Conservation (phyloP, 2,888 invertebrate genomes). For the Watsonalla cultraria region DNA sequence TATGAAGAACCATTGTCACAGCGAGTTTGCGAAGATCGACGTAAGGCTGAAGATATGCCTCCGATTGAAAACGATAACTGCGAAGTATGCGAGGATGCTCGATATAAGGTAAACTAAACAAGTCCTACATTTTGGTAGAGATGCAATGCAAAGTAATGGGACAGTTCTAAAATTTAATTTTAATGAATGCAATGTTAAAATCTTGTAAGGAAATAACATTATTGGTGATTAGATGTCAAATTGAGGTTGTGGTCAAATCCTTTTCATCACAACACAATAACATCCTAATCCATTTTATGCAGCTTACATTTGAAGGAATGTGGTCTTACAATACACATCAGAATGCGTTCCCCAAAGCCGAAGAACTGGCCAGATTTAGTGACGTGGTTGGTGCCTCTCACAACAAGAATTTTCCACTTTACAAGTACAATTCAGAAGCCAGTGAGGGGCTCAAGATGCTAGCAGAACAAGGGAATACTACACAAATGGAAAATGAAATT, state of each 20-base stretch:
- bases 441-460: constrained; percentile 53
- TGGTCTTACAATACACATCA: constrained; percentile 67
- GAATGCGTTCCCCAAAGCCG: constrained; percentile 42
- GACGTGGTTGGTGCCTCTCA: constrained; percentile 70
- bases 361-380: constrained; percentile 50
- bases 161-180: too few species aligned
- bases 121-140: too few species aligned
- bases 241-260: too few species aligned
- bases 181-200: too few species aligned
- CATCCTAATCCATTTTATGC: constrained; percentile 15
- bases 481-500: constrained; percentile 61
- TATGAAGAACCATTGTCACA: constrained; percentile 56
- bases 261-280: too few species aligned
- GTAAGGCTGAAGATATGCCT: constrained; percentile 63
- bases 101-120: constrained; percentile 48
- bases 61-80: constrained; percentile 58
- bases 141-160: too few species aligned
- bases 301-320: constrained; percentile 62
- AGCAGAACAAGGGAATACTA: constrained; percentile 70
- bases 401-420: constrained; percentile 48
- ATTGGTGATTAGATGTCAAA: too few species aligned
- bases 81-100: constrained; percentile 58
- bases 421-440: constrained; percentile 52
- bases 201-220: too few species aligned
- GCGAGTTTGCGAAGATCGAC: constrained; percentile 56